A percentile compares a stretch with the other conserved stretches of the same genome.
These are phyloP conservation scores for Furcifer pardalis DNA, from an alignment of 2,797 vertebrate genomes.

Conservation along the genomic window DNA sequence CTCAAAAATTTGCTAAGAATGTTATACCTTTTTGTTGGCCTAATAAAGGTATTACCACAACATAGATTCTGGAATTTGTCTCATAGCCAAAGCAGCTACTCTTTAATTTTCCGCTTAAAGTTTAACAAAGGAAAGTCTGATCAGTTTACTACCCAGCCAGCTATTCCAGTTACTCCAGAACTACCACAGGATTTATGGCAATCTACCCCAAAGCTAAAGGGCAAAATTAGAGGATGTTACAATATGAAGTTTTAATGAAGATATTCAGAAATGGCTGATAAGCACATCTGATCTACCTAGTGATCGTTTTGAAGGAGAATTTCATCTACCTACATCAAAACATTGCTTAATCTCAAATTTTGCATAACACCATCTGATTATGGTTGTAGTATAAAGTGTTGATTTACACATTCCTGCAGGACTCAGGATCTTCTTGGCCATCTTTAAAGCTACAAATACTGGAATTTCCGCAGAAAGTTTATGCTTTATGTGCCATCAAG, in stretches of 20 bases:
- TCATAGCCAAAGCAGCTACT: too few species aligned
- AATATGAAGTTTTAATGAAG: neutral
- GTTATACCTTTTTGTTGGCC: too few species aligned
- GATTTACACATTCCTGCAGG: fast-evolving
- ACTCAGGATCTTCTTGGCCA: neutral
- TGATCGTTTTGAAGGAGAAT: neutral
- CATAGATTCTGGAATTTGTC: too few species aligned
- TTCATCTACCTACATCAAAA: neutral
- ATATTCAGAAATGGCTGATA: neutral
- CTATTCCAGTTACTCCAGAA: conserved; percentile 24
- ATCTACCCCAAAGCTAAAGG: neutral
- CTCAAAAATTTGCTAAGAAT: too few species aligned
- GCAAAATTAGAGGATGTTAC: neutral
- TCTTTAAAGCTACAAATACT: neutral
- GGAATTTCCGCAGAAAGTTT: neutral
- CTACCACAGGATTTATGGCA: neutral
- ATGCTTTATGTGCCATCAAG: too few species aligned
- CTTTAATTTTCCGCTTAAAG: neutral
- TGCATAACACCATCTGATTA: neutral
- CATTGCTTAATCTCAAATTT: neutral
- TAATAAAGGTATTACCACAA: too few species aligned
- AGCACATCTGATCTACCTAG: neutral
- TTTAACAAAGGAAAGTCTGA: neutral
- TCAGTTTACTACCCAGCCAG: neutral
- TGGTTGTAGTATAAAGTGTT: neutral